Base-by-base conservation (phyloP, 2,113 vertebrate species). In the Ageneiosus marmoratus region DNA sequence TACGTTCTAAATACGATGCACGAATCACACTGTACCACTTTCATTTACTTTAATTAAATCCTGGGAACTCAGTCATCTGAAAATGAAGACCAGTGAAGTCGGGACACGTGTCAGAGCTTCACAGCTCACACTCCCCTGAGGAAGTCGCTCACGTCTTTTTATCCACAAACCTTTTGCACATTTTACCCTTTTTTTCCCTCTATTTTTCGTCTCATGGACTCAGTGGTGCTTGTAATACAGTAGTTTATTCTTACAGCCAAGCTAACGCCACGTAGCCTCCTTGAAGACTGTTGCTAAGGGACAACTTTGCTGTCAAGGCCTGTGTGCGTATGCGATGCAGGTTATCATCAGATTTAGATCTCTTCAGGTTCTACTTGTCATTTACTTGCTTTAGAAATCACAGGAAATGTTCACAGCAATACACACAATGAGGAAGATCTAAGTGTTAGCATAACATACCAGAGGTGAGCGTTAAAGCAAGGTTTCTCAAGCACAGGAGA, bases 221-320 rank as follows among this genome's bases (percentile, higher is more conserved):
- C 74, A 1, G 62, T 20, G n/a, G 60, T 63, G 82, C 51, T 78
- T 65, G 53, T 83, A 58, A 83, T 70, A 34, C 56, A 69, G 22
- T 56, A 70, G 34, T 77, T 83, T 77, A 83, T 83, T 56, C 37
- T 70, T 74, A 41, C 15, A 63, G 20, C 48, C 46, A 63, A 46
- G 72, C 58, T 76, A 76, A 58, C 56, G 81, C 60, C 13, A 76
- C n/a, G 32, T 27, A 69, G 82, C 34, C n/a, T 77, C 63, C 62
- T 48, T 46, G 82, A 83, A 78, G 63, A 20, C 58, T 78, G 82
- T 78, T 78, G 82, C 75, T 83, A 77, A 83, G 82, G 82, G 82
- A 78, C 75, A 63, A 58, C 60, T 83, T 77, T 11, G 18, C n/a
- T 70, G 78, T 70, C 62, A 77, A 77, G 74, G 73, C 76, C 74